Evolutionary conservation across 2,888 invertebrate species (phyloP), one percentile per base, ranked within the genome.

Genomic region (Aphidius colemani): DNA sequence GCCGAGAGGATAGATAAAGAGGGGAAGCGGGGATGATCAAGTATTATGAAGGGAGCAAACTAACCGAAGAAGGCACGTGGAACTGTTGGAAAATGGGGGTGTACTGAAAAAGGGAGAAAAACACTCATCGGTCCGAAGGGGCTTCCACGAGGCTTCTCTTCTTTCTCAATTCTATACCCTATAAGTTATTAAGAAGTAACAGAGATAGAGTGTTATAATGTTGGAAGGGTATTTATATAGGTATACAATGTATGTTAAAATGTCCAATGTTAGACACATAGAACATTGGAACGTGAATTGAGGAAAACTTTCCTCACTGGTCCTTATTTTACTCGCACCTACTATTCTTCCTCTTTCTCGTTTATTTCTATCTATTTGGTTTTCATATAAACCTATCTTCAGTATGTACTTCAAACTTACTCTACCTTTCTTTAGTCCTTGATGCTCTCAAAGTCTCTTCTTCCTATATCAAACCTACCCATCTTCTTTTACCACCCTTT

Each of bases 1-100:
- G 71, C 68, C 66, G 75, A 66, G 69, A 76, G 70, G 67, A 67
- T 77, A 70, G 78, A 82, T 83, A 48, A 48, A 13, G 46, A n/a
- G 46, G 46, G 7, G 46, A 13, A 48, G 30, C 39, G 30, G 46
- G 41, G 41, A 8, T 18, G 13, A 11, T 10, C 6, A 43, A 43
- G 53, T 51, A 11, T 45, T 39, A 13, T 8, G 44, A 44, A 13
- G 39, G 13, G 45, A 45, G 83, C 79, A 80, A 83, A 83, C 82
- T 74, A 76, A 69, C 66, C 69, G 69, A 83, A 80, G 83, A 84
- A 84, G 61, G 55, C 61, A 61, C 61, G 61, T 61, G 61, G 55
- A 55, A 55, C 55, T 48, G 55, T n/a, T 43, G 13, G 49, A 40
- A 46, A 50, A 18, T 50, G 45, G 41, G 13, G 30, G 10, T 50